phyloP scores from a whole-genome alignment of 2,113 vertebrate species.

The Patagioenas fasciata region DNA sequence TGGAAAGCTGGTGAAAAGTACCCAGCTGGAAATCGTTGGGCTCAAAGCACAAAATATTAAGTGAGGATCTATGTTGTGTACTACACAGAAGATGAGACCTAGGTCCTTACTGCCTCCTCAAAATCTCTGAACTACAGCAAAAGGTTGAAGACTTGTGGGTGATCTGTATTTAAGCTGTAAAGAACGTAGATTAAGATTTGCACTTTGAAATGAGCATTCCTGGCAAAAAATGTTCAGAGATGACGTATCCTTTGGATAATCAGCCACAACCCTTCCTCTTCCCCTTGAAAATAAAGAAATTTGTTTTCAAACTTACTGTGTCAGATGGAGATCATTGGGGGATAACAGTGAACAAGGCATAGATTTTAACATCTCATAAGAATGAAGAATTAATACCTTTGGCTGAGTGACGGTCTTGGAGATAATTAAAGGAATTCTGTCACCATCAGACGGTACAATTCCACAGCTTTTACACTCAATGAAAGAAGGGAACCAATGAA shows the following conservation, averaged over 20 bases:
- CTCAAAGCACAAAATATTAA: background rate
- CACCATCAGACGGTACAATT: background rate
- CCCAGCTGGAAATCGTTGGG: background rate
- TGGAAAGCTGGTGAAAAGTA: background rate
- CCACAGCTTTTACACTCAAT: background rate
- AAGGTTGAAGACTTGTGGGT: background rate
- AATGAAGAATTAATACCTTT: slow-evolving; percentile 8
- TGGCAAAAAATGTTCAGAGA: background rate
- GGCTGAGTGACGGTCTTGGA: background rate
- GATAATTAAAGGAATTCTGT: slow-evolving; percentile 6
- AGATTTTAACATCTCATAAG: background rate
- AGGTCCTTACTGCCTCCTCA: background rate
- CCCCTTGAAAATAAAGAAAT: background rate
- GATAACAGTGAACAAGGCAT: background rate
- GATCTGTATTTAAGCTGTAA: background rate
- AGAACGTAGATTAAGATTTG: background rate
- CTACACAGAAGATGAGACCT: background rate
- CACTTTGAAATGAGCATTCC: background rate
- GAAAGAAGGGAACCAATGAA: background rate
- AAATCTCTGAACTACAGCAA: background rate
- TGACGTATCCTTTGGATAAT: background rate
- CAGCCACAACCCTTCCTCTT: background rate
- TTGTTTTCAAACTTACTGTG: background rate
- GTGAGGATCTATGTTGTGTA: background rate
- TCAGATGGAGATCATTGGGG: background rate